Percentiles rank a stretch among this genome's conserved stretches.
Conservation (phyloP, 2,888 invertebrate species). For the Drosophila tanythrix region DNA sequence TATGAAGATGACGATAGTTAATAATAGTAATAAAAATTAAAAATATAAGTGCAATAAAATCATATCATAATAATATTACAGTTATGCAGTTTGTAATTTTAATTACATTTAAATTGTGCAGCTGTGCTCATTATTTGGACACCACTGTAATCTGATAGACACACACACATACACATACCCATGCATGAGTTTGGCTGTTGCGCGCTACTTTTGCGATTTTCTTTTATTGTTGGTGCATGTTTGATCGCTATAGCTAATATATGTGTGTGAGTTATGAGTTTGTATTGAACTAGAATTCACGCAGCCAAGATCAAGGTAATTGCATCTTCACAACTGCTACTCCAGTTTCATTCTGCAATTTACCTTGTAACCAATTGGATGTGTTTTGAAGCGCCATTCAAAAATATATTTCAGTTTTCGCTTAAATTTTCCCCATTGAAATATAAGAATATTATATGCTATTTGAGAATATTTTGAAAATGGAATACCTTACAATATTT, state of each 20-base stretch:
- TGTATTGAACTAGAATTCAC: conserved; percentile 68
- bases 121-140: neutral
- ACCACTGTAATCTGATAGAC: conserved; percentile 17
- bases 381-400: conserved; percentile 46
- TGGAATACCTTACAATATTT: conserved; percentile 13
- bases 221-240: conserved; percentile 28
- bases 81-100: neutral
- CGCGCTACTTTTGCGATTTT: conserved; percentile 35
- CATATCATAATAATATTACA: neutral
- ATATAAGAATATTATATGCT: neutral
- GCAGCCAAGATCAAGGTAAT: conserved; percentile 68
- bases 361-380: conserved; percentile 59
- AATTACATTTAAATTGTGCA: neutral
- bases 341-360: conserved; percentile 62
- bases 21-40: neutral
- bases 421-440: neutral
- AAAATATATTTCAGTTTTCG: conserved; percentile 9
- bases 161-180: conserved; percentile 6
- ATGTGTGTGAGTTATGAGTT: conserved; percentile 16
- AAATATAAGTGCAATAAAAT: neutral
- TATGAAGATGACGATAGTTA: too few species aligned
- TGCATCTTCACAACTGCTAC: conserved; percentile 56
- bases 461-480: conserved; percentile 8
- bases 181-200: conserved; percentile 11
- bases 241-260: conserved; percentile 39